Conservation (phyloP, 2,113 vertebrate species). For the Corvus hawaiiensis region DNA sequence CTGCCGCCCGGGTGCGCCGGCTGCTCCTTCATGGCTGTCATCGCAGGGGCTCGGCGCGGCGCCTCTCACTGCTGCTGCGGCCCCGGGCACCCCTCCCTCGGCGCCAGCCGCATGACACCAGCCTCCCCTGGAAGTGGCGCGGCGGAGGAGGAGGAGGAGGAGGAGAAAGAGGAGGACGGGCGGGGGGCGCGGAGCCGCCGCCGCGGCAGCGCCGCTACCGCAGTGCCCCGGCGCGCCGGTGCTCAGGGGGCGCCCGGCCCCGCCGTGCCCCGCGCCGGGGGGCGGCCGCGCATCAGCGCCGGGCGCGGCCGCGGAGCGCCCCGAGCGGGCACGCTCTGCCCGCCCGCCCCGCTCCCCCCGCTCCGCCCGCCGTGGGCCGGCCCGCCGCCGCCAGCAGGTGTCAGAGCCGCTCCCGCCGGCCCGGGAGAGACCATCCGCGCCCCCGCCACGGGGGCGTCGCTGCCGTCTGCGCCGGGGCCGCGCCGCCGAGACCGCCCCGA, state of each 20-base stretch:
- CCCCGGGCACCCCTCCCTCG: conserved; percentile 54
- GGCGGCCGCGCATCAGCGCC: too few relatives aligned
- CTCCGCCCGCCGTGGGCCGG: too few relatives aligned
- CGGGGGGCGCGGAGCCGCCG: neutral
- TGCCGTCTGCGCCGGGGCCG: neutral
- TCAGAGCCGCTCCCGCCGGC: too few relatives aligned
- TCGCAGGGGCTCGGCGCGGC: conserved; percentile 56
- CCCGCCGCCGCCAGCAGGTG: too few relatives aligned
- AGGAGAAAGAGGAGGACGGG: neutral
- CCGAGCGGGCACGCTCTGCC: too few relatives aligned
- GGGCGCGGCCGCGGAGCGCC: too few relatives aligned
- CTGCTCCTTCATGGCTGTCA: conserved; percentile 88
- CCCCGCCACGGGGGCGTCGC: neutral
- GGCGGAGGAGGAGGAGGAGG: conserved; percentile 26
- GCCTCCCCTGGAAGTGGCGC: conserved; percentile 51
- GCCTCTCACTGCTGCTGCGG: conserved; percentile 62
- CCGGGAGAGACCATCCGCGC: too few relatives aligned
- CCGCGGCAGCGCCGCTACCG: neutral
- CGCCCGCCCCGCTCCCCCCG: too few relatives aligned
- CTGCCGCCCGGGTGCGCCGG: conserved; percentile 70
- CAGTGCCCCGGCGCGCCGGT: neutral
- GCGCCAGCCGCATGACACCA: conserved; percentile 62
- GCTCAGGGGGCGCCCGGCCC: too few relatives aligned
- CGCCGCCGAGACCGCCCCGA: neutral
- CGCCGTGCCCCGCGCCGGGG: too few relatives aligned